These are phyloP conservation scores for Halocynthia aurantium DNA, from an alignment of 23 tunicate genomes.

Conservation along the genomic window DNA sequence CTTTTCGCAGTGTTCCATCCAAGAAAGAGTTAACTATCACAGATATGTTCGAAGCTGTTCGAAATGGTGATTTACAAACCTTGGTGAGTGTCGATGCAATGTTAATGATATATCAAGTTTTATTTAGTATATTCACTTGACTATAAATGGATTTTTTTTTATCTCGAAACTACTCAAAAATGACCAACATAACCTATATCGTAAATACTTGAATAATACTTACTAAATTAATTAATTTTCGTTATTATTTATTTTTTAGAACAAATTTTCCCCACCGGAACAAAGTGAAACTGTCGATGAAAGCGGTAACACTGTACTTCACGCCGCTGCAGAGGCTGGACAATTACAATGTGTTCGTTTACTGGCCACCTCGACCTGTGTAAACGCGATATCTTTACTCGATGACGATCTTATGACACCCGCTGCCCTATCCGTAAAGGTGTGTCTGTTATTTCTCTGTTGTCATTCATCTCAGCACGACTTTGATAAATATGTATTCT, in stretches of 20 bases:
- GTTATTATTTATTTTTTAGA: slow-evolving; percentile 34
- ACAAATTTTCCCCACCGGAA: slow-evolving; percentile 53
- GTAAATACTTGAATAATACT: neutral
- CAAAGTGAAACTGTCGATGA: slow-evolving; percentile 79
- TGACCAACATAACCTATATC: neutral
- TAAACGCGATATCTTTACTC: slow-evolving; percentile 63
- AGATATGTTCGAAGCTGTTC: slow-evolving; percentile 83
- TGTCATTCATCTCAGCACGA: too few relatives aligned
- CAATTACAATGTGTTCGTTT: slow-evolving; percentile 41
- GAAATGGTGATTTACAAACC: slow-evolving; percentile 34
- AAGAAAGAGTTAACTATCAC: slow-evolving; percentile 26
- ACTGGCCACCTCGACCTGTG: slow-evolving; percentile 29
- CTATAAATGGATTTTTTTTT: neutral
- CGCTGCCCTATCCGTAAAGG: slow-evolving; percentile 71
- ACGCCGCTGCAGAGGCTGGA: slow-evolving; percentile 74
- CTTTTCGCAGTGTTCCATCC: neutral
- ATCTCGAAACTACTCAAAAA: neutral
- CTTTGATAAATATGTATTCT: too few relatives aligned
- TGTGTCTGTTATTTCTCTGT: neutral
- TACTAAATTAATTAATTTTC: neutral
- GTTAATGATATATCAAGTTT: neutral
- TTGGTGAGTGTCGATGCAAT: slow-evolving; percentile 39
- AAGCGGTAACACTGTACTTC: slow-evolving; percentile 70
- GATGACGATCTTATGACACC: slow-evolving; percentile 87
- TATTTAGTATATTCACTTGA: neutral